Conservation (phyloP, 2,797 vertebrate species). For the Coluber constrictor region DNA sequence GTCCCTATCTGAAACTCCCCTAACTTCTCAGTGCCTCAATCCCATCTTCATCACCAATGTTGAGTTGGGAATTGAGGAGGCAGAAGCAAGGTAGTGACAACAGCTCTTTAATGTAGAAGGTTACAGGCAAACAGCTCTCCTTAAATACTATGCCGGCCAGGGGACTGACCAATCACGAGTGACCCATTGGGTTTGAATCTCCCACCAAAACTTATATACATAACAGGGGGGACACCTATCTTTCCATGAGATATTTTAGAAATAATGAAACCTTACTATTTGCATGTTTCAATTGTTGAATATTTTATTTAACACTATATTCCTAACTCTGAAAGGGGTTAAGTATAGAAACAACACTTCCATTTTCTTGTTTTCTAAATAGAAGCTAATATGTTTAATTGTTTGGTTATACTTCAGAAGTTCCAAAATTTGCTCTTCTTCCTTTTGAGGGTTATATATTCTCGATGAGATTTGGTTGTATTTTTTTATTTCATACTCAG, state of each 20-base stretch:
- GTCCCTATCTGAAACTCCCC: too few relatives aligned
- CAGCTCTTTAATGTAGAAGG: too few relatives aligned
- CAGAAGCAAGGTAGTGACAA: too few relatives aligned
- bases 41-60: too few relatives aligned
- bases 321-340: background rate
- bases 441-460: background rate
- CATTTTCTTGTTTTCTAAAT: background rate
- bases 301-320: background rate
- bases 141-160: too few relatives aligned
- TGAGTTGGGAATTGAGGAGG: too few relatives aligned
- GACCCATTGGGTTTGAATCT: too few relatives aligned
- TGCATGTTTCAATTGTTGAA: background rate
- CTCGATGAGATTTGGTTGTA: background rate
- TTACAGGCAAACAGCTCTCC: too few relatives aligned
- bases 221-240: background rate
- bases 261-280: background rate
- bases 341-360: background rate
- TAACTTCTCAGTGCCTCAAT: too few relatives aligned
- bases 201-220: too few relatives aligned
- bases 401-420: slow-evolving; percentile 7
- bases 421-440: background rate
- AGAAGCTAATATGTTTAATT: background rate
- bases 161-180: too few relatives aligned
- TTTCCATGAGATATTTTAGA: background rate
- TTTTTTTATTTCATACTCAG: background rate